Conservation (phyloP, 2,797 vertebrate species). For the Zenarchopterus dispar region DNA sequence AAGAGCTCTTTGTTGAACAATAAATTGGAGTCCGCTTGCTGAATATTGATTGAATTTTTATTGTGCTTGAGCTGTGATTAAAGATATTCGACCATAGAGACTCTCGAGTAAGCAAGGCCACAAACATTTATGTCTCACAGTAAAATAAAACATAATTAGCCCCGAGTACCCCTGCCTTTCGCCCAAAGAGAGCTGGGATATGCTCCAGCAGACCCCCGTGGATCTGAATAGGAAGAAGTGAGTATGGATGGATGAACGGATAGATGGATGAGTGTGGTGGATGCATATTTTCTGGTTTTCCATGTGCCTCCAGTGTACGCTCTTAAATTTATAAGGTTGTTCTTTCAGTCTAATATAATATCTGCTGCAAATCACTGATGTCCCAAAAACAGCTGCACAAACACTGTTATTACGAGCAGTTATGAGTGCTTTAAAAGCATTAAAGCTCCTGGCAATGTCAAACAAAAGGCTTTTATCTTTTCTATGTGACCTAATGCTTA, state of each 20-base stretch:
- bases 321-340: neutral
- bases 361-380: constrained; percentile 18
- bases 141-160: constrained; percentile 6
- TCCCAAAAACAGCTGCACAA: constrained; percentile 41
- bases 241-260: too few species aligned
- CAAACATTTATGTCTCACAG: constrained; percentile 7
- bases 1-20: neutral
- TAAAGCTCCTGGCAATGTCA: constrained; percentile 28
- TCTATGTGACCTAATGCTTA: constrained; percentile 43
- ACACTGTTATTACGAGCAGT: constrained; percentile 38
- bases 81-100: constrained; percentile 21
- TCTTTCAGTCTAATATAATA: constrained; percentile 24
- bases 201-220: too few species aligned
- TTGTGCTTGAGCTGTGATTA: constrained; percentile 28
- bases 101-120: constrained; percentile 27
- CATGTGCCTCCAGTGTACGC: too few species aligned
- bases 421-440: constrained; percentile 9
- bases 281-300: too few species aligned
- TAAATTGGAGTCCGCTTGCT: constrained; percentile 6
- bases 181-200: too few species aligned
- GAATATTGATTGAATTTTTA: constrained; percentile 23
- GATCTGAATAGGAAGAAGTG: too few species aligned
- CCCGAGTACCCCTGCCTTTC: too few species aligned
- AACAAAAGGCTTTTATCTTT: constrained; percentile 45
- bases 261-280: too few species aligned